Conservation (phyloP, 2,113 vertebrate genomes). For the Onychorhynchus coronatus region DNA sequence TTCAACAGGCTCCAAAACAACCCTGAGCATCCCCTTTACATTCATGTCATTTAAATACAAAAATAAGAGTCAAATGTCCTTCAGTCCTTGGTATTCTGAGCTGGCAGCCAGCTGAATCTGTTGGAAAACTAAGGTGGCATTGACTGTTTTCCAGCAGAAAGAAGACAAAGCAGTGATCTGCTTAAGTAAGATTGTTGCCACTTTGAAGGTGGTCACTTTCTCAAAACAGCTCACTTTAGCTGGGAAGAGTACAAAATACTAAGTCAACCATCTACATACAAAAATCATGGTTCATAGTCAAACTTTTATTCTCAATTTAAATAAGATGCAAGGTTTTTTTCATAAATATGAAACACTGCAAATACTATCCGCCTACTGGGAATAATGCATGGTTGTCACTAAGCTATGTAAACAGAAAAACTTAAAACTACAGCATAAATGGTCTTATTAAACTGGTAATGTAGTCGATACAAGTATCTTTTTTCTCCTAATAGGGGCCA, state of each 20-base stretch:
- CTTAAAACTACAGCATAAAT: conserved; percentile 65
- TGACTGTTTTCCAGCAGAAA: conserved; percentile 43
- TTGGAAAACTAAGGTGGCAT: conserved; percentile 56
- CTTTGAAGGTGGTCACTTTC: conserved; percentile 52
- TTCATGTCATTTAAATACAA: conserved; percentile 87
- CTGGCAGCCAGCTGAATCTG: conserved; percentile 56
- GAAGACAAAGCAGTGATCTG: conserved; percentile 56
- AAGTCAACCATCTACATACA: conserved; percentile 71
- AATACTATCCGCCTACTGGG: conserved; percentile 43
- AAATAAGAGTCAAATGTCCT: conserved; percentile 77
- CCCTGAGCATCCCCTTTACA: conserved; percentile 94
- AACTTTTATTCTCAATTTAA: conserved; percentile 71
- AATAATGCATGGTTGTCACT: conserved; percentile 56
- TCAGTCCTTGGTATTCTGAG: conserved; percentile 70
- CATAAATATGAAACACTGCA: conserved; percentile 73
- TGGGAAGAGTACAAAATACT: conserved; percentile 69
- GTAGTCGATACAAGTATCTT: conserved; percentile 13
- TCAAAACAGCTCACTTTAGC: conserved; percentile 59
- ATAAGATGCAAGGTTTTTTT: conserved; percentile 62
- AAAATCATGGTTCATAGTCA: conserved; percentile 69
- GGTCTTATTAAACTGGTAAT: conserved; percentile 53
- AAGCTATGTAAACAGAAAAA: conserved; percentile 65
- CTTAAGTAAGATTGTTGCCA: conserved; percentile 62
- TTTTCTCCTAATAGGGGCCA: conserved; percentile 48
- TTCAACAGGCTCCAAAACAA: conserved; percentile 84